These are phyloP conservation scores for Phlogophora meticulosa DNA, from an alignment of 2,888 invertebrate species.

Conservation along the genomic window DNA sequence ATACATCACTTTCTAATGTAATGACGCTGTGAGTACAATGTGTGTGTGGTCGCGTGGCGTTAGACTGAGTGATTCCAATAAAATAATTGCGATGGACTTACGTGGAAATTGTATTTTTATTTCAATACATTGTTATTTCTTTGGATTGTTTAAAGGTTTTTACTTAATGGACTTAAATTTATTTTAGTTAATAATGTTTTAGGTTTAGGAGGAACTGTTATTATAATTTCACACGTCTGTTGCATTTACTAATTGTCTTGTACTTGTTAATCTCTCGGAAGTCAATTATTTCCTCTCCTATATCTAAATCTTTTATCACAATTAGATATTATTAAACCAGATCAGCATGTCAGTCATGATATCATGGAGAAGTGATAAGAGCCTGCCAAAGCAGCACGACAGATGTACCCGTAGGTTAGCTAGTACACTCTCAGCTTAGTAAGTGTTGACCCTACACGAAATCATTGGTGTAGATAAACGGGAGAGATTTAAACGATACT, in stretches of 20 bases:
- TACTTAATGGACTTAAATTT: slow-evolving; percentile 4
- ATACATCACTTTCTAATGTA: slow-evolving; percentile 58
- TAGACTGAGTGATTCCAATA: slow-evolving; percentile 45
- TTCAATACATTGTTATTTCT: slow-evolving; percentile 42
- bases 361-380: neutral
- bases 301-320: neutral
- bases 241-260: no score
- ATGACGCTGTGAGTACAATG: slow-evolving; percentile 58
- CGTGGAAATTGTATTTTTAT: slow-evolving; percentile 55
- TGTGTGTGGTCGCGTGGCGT: slow-evolving; percentile 37
- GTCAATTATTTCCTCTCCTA: no score
- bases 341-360: neutral
- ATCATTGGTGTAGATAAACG: slow-evolving; percentile 31
- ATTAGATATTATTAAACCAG: neutral
- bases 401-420: neutral
- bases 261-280: no score
- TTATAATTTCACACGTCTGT: no score
- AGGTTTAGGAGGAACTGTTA: neutral
- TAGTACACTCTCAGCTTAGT: neutral
- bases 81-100: slow-evolving; percentile 57
- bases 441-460: slow-evolving; percentile 20
- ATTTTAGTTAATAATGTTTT: no score
- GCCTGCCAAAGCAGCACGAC: neutral
- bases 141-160: slow-evolving; percentile 26
- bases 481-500: slow-evolving; percentile 20